phyloP scores from a whole-genome alignment of 64 coral and sea anemone genomes.

The Actinia tenebrosa region DNA sequence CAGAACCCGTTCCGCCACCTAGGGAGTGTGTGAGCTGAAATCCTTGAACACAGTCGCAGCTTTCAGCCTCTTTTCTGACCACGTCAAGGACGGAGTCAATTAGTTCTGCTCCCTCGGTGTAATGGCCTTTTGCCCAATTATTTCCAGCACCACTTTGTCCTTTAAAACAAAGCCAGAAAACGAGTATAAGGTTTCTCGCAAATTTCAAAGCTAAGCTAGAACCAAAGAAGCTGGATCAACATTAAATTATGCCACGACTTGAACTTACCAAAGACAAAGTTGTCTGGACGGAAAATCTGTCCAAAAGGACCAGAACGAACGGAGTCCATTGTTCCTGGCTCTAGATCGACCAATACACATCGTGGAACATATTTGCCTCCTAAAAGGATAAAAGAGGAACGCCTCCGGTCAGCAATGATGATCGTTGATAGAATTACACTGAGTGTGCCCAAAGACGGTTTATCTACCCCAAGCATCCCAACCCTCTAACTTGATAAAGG shows the following conservation, averaged over 20 bases:
- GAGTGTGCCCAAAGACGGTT: too few species aligned
- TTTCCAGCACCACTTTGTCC: conserved; percentile 86
- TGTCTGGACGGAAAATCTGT: conserved; percentile 75
- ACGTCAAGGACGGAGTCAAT: conserved; percentile 80
- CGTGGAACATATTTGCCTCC: conserved; percentile 83
- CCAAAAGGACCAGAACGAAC: conserved; percentile 79
- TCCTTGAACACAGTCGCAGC: conserved; percentile 79
- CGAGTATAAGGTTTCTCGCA: too few species aligned
- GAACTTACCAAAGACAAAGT: conserved; percentile 77
- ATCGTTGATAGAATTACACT: too few species aligned
- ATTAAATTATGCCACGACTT: background rate
- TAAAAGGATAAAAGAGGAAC: background rate
- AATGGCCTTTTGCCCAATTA: conserved; percentile 85
- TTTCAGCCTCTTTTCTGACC: conserved; percentile 71
- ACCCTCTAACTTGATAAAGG: too few species aligned
- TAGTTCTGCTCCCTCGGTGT: conserved; percentile 78
- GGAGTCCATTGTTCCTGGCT: conserved; percentile 85
- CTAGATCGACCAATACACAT: conserved; percentile 68
- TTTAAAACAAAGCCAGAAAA: background rate
- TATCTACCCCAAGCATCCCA: too few species aligned
- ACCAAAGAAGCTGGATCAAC: background rate
- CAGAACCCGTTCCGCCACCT: conserved; percentile 75
- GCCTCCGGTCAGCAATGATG: too few species aligned
- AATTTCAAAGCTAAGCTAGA: too few species aligned
- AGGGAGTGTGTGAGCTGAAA: conserved; percentile 82